Conservation (phyloP, 1,140 invertebrate species). For the Drusus annulatus region DNA sequence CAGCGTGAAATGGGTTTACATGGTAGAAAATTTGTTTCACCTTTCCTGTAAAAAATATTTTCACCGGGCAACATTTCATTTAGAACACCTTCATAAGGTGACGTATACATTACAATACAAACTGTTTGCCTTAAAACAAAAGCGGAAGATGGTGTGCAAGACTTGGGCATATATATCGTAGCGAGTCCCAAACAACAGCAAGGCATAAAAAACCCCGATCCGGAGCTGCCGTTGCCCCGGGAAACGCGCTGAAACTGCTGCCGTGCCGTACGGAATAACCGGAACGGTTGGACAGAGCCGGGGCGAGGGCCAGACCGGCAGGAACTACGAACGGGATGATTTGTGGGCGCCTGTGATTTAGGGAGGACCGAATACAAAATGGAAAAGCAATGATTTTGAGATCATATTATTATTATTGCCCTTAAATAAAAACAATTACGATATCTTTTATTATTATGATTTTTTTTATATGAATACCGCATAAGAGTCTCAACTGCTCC, state of each 20-base stretch:
- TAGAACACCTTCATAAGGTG: no score
- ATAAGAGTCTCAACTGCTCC: no score
- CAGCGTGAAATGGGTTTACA: no score
- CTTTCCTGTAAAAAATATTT: no score
- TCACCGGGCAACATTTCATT: no score
- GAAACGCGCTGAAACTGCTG: background rate
- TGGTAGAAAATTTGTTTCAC: no score
- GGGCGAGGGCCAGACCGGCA: background rate
- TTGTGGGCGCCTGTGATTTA: slow-evolving; percentile 15
- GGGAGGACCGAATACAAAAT: slow-evolving; percentile 24
- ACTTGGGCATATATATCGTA: background rate
- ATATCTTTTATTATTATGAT: no score
- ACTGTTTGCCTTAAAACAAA: background rate
- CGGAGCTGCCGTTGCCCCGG: background rate
- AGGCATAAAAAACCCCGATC: slow-evolving; percentile 8
- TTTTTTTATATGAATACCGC: no score
- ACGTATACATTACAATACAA: no score
- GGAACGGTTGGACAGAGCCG: background rate
- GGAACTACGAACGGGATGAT: slow-evolving; percentile 29
- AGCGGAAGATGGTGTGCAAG: background rate
- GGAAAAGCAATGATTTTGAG: background rate
- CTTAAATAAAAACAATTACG: no score
- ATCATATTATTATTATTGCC: background rate
- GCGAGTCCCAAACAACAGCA: background rate
- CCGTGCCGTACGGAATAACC: background rate